Percentiles rank a stretch among this genome's conserved stretches.
phyloP scores from a whole-genome alignment of 2,888 invertebrate genomes.

The Andrena flavipes region DNA sequence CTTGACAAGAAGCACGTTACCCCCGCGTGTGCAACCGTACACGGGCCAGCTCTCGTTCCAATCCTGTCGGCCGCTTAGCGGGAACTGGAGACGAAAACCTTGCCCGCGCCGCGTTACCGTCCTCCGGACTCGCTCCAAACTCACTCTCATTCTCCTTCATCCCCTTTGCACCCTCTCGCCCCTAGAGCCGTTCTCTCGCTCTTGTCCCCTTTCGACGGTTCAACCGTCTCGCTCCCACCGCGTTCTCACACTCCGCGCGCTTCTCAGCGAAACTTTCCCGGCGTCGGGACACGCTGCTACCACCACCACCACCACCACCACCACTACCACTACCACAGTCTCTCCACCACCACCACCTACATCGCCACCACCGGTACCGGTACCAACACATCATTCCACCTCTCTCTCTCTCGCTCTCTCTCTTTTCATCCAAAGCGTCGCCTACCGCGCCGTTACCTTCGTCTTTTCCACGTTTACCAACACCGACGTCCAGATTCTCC shows the following conservation, averaged over 20 bases:
- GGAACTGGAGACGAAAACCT: constrained; percentile 81
- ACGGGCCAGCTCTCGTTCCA: constrained; percentile 75
- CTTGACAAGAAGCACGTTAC: constrained; percentile 60
- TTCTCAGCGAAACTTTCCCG: constrained; percentile 78
- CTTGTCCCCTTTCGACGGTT: constrained; percentile 39
- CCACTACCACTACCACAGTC: constrained; percentile 17
- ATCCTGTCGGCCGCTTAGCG: constrained; percentile 83
- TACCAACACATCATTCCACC: constrained; percentile 20
- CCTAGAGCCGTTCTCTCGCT: constrained; percentile 34
- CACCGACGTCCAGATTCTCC: constrained; percentile 50
- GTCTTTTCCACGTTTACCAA: constrained; percentile 64
- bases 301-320: constrained; percentile 39
- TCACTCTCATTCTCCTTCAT: constrained; percentile 60
- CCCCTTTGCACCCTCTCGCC: constrained; percentile 20
- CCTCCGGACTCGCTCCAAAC: constrained; percentile 75
- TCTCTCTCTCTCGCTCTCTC: background rate
- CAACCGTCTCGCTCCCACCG: constrained; percentile 55
- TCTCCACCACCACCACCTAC: constrained; percentile 39
- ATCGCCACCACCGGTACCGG: constrained; percentile 31
- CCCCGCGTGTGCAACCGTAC: constrained; percentile 70
- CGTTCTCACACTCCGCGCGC: constrained; percentile 66
- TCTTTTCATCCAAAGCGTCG: constrained; percentile 34
- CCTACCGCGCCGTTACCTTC: constrained; percentile 56
- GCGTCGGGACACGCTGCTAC: constrained; percentile 73
- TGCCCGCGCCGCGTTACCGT: constrained; percentile 71